Percentiles rank a stretch among this genome's conserved stretches.
Conservation (phyloP, 2,888 invertebrate genomes). For the Hyposoter dolosus region DNA sequence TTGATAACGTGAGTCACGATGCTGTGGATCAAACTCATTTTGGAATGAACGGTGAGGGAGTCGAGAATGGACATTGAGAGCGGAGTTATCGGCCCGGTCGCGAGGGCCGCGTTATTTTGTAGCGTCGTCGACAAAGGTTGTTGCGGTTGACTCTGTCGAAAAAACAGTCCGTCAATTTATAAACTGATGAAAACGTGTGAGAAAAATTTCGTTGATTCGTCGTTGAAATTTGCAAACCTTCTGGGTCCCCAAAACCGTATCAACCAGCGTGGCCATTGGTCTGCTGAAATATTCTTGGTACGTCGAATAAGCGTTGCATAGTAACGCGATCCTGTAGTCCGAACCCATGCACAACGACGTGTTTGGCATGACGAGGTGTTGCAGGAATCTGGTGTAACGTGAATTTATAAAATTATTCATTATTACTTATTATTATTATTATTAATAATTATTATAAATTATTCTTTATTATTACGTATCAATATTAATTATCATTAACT, state of each 20-base stretch:
- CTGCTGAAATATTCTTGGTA: conserved; percentile 96
- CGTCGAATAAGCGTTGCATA: conserved; percentile 98
- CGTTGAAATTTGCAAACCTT: conserved; percentile 82
- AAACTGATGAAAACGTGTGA: background rate
- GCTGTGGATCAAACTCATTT: conserved; percentile 95
- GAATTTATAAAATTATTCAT: no score
- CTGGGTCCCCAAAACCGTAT: conserved; percentile 91
- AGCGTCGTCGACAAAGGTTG: conserved; percentile 84
- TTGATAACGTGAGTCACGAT: conserved; percentile 96
- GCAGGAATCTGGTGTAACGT: conserved; percentile 89
- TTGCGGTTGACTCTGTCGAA: conserved; percentile 84
- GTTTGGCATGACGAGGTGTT: conserved; percentile 92
- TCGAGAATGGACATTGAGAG: conserved; percentile 97
- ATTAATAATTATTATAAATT: no score
- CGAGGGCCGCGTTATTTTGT: conserved; percentile 85
- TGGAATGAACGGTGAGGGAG: conserved; percentile 97
- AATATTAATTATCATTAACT: no score
- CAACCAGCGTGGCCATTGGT: conserved; percentile 96
- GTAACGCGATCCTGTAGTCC: conserved; percentile 95
- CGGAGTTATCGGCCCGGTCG: conserved; percentile 92
- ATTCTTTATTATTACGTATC: no score
- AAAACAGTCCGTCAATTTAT: background rate
- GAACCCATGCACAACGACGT: conserved; percentile 91
- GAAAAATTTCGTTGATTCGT: background rate
- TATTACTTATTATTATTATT: background rate